Evolutionary conservation across 1,140 invertebrate species (phyloP), one percentile per base, ranked within the genome.

Genomic region (Antheraea mylitta): DNA sequence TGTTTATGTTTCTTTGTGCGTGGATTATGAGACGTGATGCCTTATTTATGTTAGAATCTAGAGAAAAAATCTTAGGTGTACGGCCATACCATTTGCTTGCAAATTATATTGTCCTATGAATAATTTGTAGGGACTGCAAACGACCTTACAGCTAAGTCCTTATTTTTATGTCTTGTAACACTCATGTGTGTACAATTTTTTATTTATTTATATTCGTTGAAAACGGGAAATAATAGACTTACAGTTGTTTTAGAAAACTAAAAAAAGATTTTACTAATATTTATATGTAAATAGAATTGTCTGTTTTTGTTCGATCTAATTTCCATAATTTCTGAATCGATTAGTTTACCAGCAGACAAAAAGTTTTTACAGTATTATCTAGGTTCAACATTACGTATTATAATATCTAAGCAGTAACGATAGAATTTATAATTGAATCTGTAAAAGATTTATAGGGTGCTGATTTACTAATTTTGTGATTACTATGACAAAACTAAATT

Each of bases 11-110:
- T 83, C 87, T 83, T 87, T 90, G 85, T 90, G 79, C 81, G 80
- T 75, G 84, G 83, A 87, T 90, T 87, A 90, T 88, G 88, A 84
- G 77, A 89, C 81, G 86, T 85, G 84, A 87, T 84, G 77, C 68
- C 74, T 85, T 86, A 81, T 86, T 86, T 86, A 87, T 85, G 80
- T 78, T 80, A 79, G 69, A 78, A 77, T 69, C 71, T 71, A 78
- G 62, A 72, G 68, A 74, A 67, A 78, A 76, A 76, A 68, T 67
- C 67, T 74, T 73, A 79, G 75, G 74, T 78, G 67, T 73, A 76
- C 67, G 42, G 60, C 65, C 68, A 70, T 71, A 77, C 67, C 78
- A 80, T 79, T 85, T 78, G 76, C 78, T 86, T 84, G 82, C 80
- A 83, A 83, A 81, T 85, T 81, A 84, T 82, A 86, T 85, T 82